Conservation (phyloP, 2,113 vertebrate species). For the Phrynocephalus versicolor region DNA sequence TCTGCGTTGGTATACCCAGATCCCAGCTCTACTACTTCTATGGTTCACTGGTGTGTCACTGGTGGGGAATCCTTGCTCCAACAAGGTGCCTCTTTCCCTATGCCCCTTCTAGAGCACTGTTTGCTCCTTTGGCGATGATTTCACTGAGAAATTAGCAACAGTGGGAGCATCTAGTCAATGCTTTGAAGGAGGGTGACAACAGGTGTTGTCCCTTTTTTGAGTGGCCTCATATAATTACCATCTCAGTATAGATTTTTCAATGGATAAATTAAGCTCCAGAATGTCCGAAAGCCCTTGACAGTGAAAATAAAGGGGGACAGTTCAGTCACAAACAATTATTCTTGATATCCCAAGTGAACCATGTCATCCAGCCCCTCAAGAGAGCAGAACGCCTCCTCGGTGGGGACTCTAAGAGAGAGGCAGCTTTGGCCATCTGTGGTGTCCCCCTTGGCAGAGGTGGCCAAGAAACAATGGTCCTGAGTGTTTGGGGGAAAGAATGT, state of each 20-base stretch:
- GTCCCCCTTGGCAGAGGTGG: conserved; percentile 14
- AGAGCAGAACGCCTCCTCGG: not conserved
- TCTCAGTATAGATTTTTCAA: no score
- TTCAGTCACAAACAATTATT: conserved; percentile 52
- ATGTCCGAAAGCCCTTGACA: not conserved
- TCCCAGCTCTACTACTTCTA: no score
- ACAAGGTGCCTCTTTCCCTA: no score
- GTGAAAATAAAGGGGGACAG: not conserved
- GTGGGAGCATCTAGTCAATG: no score
- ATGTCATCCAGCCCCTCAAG: not conserved
- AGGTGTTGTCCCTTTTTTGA: no score
- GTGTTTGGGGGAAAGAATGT: conserved; percentile 61
- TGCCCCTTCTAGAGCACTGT: no score
- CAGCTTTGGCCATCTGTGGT: conserved; percentile 29
- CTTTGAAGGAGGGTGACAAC: no score
- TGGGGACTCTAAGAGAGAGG: not conserved
- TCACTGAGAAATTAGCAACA: not conserved
- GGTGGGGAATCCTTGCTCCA: no score
- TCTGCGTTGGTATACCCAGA: no score
- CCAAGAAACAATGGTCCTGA: conserved; percentile 61
- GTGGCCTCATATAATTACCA: no score
- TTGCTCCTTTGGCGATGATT: not conserved
- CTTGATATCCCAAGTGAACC: not conserved
- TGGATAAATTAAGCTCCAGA: no score
- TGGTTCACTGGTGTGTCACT: no score